phyloP scores from a whole-genome alignment of 1,140 invertebrate species.

The Philaenus spumarius region DNA sequence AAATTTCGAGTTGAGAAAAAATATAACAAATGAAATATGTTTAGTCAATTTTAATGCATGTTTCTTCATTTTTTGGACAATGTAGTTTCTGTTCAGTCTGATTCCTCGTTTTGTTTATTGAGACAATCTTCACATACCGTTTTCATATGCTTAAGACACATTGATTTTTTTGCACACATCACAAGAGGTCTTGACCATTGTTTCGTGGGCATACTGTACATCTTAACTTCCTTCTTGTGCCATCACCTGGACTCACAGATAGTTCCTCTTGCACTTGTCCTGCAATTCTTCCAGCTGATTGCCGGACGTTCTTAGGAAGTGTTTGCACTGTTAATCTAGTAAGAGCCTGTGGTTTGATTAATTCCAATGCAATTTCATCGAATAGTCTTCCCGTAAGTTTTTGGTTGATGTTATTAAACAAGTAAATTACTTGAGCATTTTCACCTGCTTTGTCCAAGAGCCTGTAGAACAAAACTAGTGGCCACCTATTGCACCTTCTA shows the following conservation, averaged over 20 bases:
- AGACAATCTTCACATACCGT: too few species aligned
- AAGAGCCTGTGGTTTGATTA: background rate
- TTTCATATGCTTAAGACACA: too few species aligned
- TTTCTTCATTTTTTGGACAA: too few species aligned
- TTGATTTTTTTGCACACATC: too few species aligned
- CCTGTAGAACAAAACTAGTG: too few species aligned
- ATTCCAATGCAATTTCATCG: background rate
- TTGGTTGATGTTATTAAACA: conserved; percentile 15
- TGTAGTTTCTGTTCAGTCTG: too few species aligned
- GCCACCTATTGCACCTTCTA: too few species aligned
- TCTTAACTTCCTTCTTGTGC: background rate
- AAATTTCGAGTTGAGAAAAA: too few species aligned
- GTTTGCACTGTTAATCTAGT: background rate
- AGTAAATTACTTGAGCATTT: conserved; percentile 23
- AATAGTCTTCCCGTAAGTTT: conserved; percentile 3
- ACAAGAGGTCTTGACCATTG: background rate
- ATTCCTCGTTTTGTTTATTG: too few species aligned
- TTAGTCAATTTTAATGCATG: too few species aligned
- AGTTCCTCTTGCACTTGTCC: background rate
- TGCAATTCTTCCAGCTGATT: background rate
- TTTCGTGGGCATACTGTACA: background rate
- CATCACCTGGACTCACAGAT: background rate
- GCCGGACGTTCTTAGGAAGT: background rate
- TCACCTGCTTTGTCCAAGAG: too few species aligned
- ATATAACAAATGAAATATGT: too few species aligned